phyloP scores from a whole-genome alignment of 2,888 invertebrate genomes.

The Nephrocerus scutellatus region DNA sequence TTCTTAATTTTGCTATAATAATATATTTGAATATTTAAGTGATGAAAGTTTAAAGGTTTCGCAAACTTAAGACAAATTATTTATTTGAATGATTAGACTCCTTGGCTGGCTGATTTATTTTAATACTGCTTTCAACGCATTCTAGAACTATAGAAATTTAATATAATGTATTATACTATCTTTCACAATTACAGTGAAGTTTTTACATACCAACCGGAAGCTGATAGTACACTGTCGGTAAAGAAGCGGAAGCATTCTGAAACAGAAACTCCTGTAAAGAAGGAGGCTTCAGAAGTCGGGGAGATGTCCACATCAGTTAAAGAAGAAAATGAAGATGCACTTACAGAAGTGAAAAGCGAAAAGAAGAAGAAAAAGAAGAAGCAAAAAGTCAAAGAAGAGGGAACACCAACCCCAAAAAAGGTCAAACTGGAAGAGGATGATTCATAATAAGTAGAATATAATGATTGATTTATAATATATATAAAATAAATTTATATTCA shows the following conservation, averaged over 20 bases:
- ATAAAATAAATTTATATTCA: no score
- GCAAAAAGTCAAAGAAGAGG: no score
- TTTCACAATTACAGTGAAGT: slow-evolving; percentile 55
- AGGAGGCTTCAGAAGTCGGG: slow-evolving; percentile 12
- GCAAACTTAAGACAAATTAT: slow-evolving; percentile 11
- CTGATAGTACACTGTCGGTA: slow-evolving; percentile 70
- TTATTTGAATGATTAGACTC: not conserved
- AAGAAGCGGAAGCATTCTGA: slow-evolving; percentile 51
- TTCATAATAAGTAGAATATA: no score
- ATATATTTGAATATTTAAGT: slow-evolving; percentile 28
- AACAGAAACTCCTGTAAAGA: slow-evolving; percentile 33
- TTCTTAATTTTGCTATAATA: not conserved
- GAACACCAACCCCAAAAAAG: no score
- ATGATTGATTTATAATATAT: no score
- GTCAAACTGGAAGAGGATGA: no score
- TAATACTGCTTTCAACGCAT: not conserved
- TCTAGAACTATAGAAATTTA: slow-evolving; percentile 7
- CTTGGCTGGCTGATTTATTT: slow-evolving; percentile 11
- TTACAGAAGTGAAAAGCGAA: not conserved
- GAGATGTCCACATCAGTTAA: not conserved
- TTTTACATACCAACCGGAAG: slow-evolving; percentile 68
- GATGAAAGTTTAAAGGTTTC: slow-evolving; percentile 34
- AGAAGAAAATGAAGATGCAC: slow-evolving; percentile 8
- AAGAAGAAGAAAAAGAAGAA: no score
- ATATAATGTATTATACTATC: not conserved